These are phyloP conservation scores for Catostylus mosaicus DNA, from an alignment of 30 jellyfish, hydroid and myxozoan genomes.

Conservation along the genomic window DNA sequence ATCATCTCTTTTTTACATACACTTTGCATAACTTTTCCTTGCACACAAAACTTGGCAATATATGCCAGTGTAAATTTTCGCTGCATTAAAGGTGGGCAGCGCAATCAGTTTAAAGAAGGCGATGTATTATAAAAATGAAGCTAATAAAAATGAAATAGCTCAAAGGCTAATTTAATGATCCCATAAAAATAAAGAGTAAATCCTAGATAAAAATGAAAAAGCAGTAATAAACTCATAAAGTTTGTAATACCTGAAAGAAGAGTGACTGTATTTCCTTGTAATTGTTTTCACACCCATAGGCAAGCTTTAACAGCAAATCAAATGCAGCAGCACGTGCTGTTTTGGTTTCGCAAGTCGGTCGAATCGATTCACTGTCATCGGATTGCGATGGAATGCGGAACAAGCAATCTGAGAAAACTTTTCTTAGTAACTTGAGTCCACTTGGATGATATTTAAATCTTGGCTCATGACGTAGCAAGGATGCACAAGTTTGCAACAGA, in stretches of 20 bases:
- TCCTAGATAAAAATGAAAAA: too few species aligned
- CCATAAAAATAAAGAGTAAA: too few species aligned
- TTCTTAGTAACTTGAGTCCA: constrained; percentile 71
- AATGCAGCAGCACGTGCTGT: constrained; percentile 93
- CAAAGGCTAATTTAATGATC: too few species aligned
- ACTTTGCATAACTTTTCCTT: too few species aligned
- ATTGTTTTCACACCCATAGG: constrained; percentile 71
- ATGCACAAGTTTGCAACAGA: constrained; percentile 89
- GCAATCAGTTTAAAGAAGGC: too few species aligned
- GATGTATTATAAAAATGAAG: too few species aligned
- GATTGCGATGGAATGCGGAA: constrained; percentile 71
- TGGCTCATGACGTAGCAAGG: constrained; percentile 90
- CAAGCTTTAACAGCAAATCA: constrained; percentile 87
- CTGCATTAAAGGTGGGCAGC: too few species aligned
- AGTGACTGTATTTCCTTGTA: constrained; percentile 78
- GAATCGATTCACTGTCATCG: constrained; percentile 35
- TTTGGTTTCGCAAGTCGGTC: constrained; percentile 89
- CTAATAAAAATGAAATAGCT: too few species aligned
- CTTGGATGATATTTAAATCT: constrained; percentile 60
- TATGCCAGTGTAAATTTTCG: too few species aligned
- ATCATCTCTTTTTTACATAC: too few species aligned
- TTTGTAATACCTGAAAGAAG: constrained; percentile 48
- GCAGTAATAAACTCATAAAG: too few species aligned
- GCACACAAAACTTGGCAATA: too few species aligned
- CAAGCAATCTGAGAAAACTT: constrained; percentile 76